Conservation (phyloP, 2,113 vertebrate genomes). For the Dryoscopus gambensis region DNA sequence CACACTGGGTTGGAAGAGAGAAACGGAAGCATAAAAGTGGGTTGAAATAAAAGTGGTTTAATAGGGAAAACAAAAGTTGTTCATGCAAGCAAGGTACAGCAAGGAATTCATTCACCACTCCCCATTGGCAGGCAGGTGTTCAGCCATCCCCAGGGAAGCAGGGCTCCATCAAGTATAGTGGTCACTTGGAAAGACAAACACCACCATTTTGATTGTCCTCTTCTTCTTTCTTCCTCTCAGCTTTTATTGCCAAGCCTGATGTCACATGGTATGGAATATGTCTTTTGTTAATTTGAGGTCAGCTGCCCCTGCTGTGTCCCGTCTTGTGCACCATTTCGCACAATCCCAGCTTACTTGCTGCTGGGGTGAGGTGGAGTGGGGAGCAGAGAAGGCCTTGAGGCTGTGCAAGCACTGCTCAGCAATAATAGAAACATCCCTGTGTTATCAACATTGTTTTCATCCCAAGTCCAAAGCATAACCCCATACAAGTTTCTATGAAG, state of each 20-base stretch:
- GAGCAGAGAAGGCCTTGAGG: background rate
- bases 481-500: background rate
- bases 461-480: background rate
- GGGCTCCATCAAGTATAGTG: accelerated
- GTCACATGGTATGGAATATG: no score
- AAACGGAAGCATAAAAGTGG: background rate
- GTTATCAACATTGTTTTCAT: background rate
- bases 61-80: background rate
- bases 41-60: background rate
- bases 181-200: background rate
- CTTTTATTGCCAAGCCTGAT: background rate
- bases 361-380: background rate
- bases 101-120: background rate
- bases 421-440: background rate
- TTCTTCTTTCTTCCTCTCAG: background rate
- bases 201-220: accelerated
- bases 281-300: background rate
- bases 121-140: background rate
- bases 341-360: background rate
- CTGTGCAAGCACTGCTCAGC: background rate
- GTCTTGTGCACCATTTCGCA: background rate
- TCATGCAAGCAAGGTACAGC: background rate
- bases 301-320: background rate
- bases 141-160: background rate
- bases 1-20: background rate